Evolutionary conservation across 2,797 vertebrate species (phyloP), one percentile per base, ranked within the genome.

Genomic region (Furcifer pardalis): DNA sequence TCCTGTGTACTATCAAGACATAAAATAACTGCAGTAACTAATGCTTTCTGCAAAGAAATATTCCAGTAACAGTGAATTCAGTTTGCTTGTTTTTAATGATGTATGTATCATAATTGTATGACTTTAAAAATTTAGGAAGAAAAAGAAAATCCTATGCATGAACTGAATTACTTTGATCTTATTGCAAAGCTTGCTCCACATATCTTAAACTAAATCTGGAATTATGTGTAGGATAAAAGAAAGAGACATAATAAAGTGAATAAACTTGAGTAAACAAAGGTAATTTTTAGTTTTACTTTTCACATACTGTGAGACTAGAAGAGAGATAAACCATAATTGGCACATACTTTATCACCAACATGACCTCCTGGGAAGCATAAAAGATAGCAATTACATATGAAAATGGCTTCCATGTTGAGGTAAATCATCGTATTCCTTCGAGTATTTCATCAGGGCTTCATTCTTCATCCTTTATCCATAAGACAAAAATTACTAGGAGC

Each of bases 81-180:
- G 77, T 86, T 88, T 87, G 83, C 74, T 74, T 86, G 5, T 52
- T 32, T 71, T 42, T 1, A 85, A 44, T 15, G 73, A 87, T 30
- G 83, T 30, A 40, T 1, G 0, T 82, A 6, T 35, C 44, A 2
- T 1, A 25, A 0, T 30, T 73, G 25, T 77, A 75, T 32, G 79
- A 30, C 75, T 76, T 83, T 69, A 85, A 8, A 46, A 44, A 71
- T n/a, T 63, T 90, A 73, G 82, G 79, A 23, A 9, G 10, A 7
- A 21, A 5, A 8, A 73, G 1, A 3, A 17, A 65, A 9, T 5
- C 0, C 37, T 86, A 87, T 78, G 42, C 40, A 37, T 0, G 21
- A 30, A 4, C 32, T 52, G 49, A 21, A 79, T 71, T 73, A 62
- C 13, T 3, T 8, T 37, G 77, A 59, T 27, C 17, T 19, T 84